Evolutionary conservation across 2,797 vertebrate genomes (phyloP), one percentile per base, ranked within the genome.

Genomic region (Spheniscus humboldti): DNA sequence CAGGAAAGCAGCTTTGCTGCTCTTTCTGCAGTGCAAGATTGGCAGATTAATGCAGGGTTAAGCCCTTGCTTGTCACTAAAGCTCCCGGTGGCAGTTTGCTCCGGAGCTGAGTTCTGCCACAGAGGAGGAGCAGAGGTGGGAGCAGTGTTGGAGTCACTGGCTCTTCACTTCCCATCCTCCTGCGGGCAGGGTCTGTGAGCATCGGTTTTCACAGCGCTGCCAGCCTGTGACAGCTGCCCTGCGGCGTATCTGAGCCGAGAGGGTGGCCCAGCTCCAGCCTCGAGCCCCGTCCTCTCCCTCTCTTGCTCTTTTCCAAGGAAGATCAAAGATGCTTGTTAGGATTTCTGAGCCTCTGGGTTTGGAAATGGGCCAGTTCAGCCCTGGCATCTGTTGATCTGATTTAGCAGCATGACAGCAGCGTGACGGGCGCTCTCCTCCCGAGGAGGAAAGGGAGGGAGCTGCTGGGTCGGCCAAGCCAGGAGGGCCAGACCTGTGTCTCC

Each of bases 321-420:
- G 69, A 77, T 68, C 64, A 67, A 74, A 85, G 79, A 20, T 1
- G 1, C 68, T 72, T 31, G 64, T 41, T 53, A 33, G 22, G 52
- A 53, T 90, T 92, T 88, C 68, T 1, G 28, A 82, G 37, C 59
- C 47, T 62, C 84, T 89, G 87, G 33, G 8, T 30, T 33, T 89
- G 84, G 84, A 62, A 50, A 37, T 7, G 41, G 37, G 66, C 66
- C 80, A 35, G 27, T 43, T 67, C 18, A 64, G 53, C 63, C 41
- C 45, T 88, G 60, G 63, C 55, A 31, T 45, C 73, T 52, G 52
- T 56, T 76, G 45, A 43, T 88, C 23, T 9, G 52, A 20, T 79
- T 64, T 48, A 80, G 63, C 18, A 1, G 64, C 8, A 1, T 25
- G 57, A 43, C 45, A 35, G 48, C n/a, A 71, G 48, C 0, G 0